Evolutionary conservation across 1,140 invertebrate genomes (phyloP), one percentile per base, ranked within the genome.

Genomic region (Bombus sibiricus): DNA sequence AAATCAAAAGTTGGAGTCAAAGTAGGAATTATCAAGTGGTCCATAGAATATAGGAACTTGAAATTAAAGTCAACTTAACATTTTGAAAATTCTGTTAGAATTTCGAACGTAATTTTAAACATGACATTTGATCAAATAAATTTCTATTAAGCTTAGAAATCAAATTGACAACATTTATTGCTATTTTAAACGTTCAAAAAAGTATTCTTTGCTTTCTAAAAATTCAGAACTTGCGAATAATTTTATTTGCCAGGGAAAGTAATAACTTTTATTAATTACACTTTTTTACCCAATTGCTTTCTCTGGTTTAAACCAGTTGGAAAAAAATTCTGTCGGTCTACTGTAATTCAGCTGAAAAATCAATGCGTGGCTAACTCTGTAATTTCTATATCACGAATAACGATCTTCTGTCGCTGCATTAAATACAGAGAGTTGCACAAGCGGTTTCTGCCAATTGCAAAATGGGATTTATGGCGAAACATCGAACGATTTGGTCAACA

Each of bases 401-500:
- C 81, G 22, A 71, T 82, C 73, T n/a, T 71, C 57, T 66, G 71
- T 75, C 81, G 34, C 18, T 64, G 81, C 81, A 47, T 82, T 73
- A 82, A 82, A 82, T n/a, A 47, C 71, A 82, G 80, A 32, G 37
- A 22, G 71, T 25, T 39, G 28, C 3, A 28, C 10, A 12, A 28
- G 41, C 41, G 77, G 78, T 81, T 81, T 81, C 81, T 75, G 72
- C 75, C 74, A 75, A 76, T 76, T 83, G 72, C 59, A n/a, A 77
- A 76, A 68, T 53, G 32, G 62, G 18, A 83, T 83, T 83, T 76
- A 76, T 76, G 66, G 41, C 28, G 81, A 62, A 39, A 53, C 59
- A 22, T 37, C 62, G 73, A 66, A 53, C 73, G 68, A 76, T 77
- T 75, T 68, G 72, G 34, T 22, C 18, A 76, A 76, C 72, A 76